Percentiles rank a stretch among this genome's conserved stretches.
These are phyloP conservation scores for Lydus trimaculatus DNA, from an alignment of 2,888 invertebrate genomes.

Conservation along the genomic window DNA sequence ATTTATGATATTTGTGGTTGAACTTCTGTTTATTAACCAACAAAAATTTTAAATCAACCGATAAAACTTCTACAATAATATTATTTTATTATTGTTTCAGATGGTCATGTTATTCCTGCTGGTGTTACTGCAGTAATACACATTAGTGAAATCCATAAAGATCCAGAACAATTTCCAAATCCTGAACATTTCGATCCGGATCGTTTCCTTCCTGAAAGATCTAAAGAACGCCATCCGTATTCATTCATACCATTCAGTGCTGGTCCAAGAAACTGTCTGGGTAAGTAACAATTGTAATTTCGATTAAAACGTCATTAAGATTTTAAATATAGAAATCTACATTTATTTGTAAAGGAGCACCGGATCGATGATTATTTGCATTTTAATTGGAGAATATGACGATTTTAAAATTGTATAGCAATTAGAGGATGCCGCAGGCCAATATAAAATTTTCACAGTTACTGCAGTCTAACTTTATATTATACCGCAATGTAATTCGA, in stretches of 20 bases:
- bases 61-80: no score
- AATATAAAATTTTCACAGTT: background rate
- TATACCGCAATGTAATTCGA: background rate
- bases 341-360: no score
- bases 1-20: no score
- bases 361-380: background rate
- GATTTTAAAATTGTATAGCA: background rate
- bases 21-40: no score
- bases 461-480: background rate
- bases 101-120: constrained; percentile 46
- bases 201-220: constrained; percentile 51
- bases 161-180: constrained; percentile 51
- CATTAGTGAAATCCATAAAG: constrained; percentile 55
- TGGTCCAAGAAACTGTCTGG: constrained; percentile 55
- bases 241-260: constrained; percentile 53
- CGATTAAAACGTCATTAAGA: no score
- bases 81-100: constrained; percentile 40
- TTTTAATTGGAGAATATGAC: background rate
- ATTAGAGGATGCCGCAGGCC: background rate
- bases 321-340: no score
- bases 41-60: no score
- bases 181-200: constrained; percentile 54
- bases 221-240: constrained; percentile 50
- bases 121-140: constrained; percentile 42
- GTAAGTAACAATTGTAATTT: constrained; percentile 37